phyloP scores from a whole-genome alignment of 2,888 invertebrate species.

The Drosophila koepferae region DNA sequence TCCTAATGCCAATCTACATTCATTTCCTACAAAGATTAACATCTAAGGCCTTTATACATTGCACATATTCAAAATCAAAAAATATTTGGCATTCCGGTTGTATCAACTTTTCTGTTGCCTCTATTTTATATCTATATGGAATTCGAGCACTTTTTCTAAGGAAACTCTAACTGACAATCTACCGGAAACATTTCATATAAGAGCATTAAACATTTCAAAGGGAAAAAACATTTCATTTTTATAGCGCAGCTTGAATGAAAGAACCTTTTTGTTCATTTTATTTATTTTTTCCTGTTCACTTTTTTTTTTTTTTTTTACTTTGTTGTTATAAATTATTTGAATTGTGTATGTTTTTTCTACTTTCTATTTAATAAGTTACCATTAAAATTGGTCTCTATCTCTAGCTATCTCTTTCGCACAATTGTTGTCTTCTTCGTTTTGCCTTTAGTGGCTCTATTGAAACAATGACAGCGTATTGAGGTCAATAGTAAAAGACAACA shows the following conservation, averaged over 20 bases:
- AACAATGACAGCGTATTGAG: slow-evolving; percentile 73
- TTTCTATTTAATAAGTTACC: slow-evolving; percentile 68
- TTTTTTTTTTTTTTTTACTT: too few species aligned
- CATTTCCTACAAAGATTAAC: background rate
- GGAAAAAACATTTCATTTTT: slow-evolving; percentile 24
- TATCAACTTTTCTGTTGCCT: background rate
- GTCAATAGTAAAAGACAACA: slow-evolving; percentile 79
- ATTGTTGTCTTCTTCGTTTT: background rate
- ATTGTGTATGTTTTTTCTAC: slow-evolving; percentile 18
- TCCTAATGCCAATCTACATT: background rate
- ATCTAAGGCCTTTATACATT: background rate
- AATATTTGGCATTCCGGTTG: background rate
- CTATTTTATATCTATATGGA: background rate
- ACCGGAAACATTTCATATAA: slow-evolving; percentile 22
- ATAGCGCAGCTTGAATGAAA: slow-evolving; percentile 5
- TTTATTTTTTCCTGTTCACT: slow-evolving; percentile 21
- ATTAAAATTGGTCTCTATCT: slow-evolving; percentile 48
- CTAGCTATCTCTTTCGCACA: slow-evolving; percentile 4
- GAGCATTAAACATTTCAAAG: slow-evolving; percentile 9
- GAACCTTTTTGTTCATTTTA: slow-evolving; percentile 11
- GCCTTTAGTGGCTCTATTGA: slow-evolving; percentile 46
- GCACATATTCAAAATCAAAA: background rate
- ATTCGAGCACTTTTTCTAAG: background rate
- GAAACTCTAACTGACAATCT: background rate
- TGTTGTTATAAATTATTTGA: slow-evolving; percentile 34